Evolutionary conservation across 2,888 invertebrate species (phyloP), one percentile per base, ranked within the genome.

Genomic region (Tiliacea aurago): DNA sequence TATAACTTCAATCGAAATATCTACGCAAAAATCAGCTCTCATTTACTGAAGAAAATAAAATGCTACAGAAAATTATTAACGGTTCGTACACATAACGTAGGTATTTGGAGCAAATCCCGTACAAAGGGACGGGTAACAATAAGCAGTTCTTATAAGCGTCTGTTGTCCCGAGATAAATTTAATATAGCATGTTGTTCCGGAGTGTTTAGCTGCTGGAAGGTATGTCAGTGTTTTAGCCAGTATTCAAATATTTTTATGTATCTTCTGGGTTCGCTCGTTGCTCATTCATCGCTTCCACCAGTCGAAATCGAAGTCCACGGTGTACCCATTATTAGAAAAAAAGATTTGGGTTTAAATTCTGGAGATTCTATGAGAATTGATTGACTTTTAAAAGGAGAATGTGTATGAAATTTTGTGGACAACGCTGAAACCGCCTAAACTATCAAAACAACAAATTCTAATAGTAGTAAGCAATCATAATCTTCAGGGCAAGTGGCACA

Each of bases 81-180:
- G 56, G 33, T 55, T 7, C n/a, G 45, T 58, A 49, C 18, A 53
- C 43, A 13, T 13, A 43, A 53, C 43, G 9, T 13, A 58, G 47
- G 58, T 71, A 64, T 49, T 70, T 63, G n/a, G 4, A 20, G 62
- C 15, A 47, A 63, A 71, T 49, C 28, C 43, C 18, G 18, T 7
- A 45, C 51, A 73, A 61, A 53, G 13, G 45, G 43, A 23, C 11
- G 33, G 6, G 2, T 28, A 47, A 73, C 53, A 73, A 63, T 70
- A 47, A 63, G 56, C 43, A 23, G 47, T 45, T 73, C 63, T 45
- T 41, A 13, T 67, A 53, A 59, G 76, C 68, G 20, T 47, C 23
- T 37, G 63, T 47, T 59, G 41, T 72, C 28, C 28, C 18, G 41
- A 23, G 15, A 0, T 67, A 37, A 67, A 69, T 67, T 53, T 66